Conservation (phyloP, 2,888 invertebrate genomes). For the Eupithecia centaureata region DNA sequence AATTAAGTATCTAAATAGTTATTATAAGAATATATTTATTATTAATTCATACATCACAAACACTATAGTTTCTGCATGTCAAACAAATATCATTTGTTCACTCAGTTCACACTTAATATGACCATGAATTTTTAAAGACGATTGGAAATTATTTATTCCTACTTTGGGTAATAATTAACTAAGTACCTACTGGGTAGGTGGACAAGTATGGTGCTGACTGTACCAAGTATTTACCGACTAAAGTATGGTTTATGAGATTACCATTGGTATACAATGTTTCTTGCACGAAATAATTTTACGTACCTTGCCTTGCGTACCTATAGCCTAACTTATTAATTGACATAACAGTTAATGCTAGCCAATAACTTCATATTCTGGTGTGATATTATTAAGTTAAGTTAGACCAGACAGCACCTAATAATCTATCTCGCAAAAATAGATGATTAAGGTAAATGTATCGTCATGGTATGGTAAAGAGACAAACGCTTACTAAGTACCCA, state of each 20-base stretch:
- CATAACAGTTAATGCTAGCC: background rate
- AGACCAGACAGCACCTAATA: no score
- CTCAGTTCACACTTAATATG: background rate
- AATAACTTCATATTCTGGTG: background rate
- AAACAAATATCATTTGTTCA: no score
- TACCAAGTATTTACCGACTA: slow-evolving; percentile 4
- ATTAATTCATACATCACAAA: background rate
- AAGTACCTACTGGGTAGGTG: no score
- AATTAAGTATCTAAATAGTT: no score
- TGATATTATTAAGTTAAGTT: background rate
- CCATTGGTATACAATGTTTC: background rate
- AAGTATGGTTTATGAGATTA: background rate
- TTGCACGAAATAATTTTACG: background rate
- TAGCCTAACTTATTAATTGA: no score
- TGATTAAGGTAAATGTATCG: background rate
- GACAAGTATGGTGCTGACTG: slow-evolving; percentile 5
- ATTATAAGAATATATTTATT: no score
- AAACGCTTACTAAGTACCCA: background rate
- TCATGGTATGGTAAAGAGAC: slow-evolving; percentile 1
- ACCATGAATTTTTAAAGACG: background rate
- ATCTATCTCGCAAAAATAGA: background rate
- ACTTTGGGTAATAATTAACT: background rate
- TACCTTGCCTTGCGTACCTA: background rate
- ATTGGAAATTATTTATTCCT: background rate
- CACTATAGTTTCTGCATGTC: background rate